Conservation (phyloP, 2,797 vertebrate species). For the Enteromius unitaeniatus region DNA sequence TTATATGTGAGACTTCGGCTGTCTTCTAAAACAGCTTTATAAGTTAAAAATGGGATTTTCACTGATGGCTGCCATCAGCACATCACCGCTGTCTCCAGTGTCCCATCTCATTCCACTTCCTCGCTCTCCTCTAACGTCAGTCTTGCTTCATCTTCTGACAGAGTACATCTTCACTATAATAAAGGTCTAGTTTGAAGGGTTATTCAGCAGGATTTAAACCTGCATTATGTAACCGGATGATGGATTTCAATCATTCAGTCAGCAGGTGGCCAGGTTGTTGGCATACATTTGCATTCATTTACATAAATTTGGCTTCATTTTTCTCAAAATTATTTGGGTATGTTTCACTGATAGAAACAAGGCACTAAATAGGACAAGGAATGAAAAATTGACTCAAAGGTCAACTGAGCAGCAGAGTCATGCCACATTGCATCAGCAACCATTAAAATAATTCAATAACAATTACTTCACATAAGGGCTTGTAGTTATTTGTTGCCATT, state of each 20-base stretch:
- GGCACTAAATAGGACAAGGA: not conserved
- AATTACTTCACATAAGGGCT: not conserved
- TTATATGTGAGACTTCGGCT: not conserved
- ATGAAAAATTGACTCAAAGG: not conserved
- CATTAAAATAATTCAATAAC: not conserved
- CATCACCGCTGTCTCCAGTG: not conserved
- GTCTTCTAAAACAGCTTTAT: conserved; percentile 12
- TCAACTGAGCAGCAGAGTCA: not conserved
- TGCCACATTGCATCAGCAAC: not conserved
- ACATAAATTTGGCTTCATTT: conserved; percentile 30
- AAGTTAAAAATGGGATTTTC: conserved; percentile 40
- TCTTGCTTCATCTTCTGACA: conserved; percentile 31
- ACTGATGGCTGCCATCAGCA: not conserved
- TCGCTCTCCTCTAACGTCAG: not conserved
- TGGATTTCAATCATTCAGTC: conserved; percentile 47
- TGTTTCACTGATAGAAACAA: not conserved
- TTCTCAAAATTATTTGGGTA: conserved; percentile 11
- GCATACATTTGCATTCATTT: conserved; percentile 59
- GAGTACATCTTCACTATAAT: conserved; percentile 8
- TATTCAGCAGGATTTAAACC: conserved; percentile 10
- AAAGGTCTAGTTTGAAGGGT: conserved; percentile 1
- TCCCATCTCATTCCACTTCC: not conserved
- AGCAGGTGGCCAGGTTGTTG: conserved; percentile 34
- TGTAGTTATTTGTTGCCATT: not conserved
- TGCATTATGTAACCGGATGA: conserved; percentile 26